Conservation (phyloP, 2,797 vertebrate genomes). For the Falco berigora region DNA sequence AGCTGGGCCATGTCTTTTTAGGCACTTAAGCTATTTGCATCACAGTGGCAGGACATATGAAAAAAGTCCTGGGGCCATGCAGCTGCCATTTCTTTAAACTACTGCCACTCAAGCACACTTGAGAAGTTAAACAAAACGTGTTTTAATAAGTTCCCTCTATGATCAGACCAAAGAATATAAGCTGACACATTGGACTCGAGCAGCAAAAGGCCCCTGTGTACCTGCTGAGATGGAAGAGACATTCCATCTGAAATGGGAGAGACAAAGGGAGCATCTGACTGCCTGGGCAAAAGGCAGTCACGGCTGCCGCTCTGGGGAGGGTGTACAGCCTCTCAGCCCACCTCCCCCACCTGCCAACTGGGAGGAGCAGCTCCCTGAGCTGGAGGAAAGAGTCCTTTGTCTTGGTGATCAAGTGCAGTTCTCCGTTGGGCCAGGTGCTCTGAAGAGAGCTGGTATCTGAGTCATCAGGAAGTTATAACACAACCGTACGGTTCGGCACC, state of each 20-base stretch:
- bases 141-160: background rate
- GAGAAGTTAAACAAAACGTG: background rate
- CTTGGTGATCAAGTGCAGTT: background rate
- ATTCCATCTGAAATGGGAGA: background rate
- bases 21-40: background rate
- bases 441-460: background rate
- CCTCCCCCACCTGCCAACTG: background rate
- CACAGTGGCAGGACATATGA: background rate
- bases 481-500: background rate
- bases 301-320: background rate
- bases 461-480: background rate
- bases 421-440: background rate
- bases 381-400: background rate
- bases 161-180: background rate
- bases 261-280: background rate
- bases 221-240: background rate
- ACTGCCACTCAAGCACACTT: background rate
- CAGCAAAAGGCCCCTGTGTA: background rate
- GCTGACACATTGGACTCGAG: background rate
- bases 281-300: background rate
- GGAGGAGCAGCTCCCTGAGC: background rate
- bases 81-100: conserved; percentile 12
- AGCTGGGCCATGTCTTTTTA: background rate
- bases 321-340: accelerated
- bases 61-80: background rate